Evolutionary conservation across 2,797 vertebrate genomes (phyloP), one percentile per base, ranked within the genome.

Genomic region (Petrocephalus schoutedeni): DNA sequence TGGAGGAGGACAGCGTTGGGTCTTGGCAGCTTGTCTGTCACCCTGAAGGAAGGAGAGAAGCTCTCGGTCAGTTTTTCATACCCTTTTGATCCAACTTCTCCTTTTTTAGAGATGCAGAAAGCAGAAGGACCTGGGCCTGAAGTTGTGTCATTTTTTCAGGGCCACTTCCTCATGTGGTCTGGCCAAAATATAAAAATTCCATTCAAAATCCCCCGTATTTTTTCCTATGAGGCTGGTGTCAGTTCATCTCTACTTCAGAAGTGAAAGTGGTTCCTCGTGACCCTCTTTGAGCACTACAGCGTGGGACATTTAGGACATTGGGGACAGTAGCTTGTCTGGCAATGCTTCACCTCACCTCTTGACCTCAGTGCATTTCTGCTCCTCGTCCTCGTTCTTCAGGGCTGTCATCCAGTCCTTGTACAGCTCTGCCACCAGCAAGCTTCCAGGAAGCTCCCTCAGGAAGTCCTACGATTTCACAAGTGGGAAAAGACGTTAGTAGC

Each of bases 401-500:
- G 97, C 96, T 0, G 67, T 85, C 92, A 97, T 97, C 98, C 98
- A 99, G 49, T 92, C 93, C 23, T 95, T 92, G 28, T 97, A 98
- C 88, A 96, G 95, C 19, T 97, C 95, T 0, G 94, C 93, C 0
- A 94, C 95, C 77, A 99, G 94, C 45, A 99, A 95, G 91, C 97
- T 97, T 87, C 93, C 95, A 0, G 98, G 98, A 91, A 99, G 97
- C 6, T 97, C 96, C 89, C 97, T 95, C 71, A 99, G 96, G 90
- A 99, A 99, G 90, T 96, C 96, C 98, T 99, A 92, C 58, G 89
- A 91, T 89, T 74, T n/a, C 57, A 88, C 41, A 87, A 21, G 88
- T 14, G 90, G 8, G 80, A 49, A 87, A 16, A 91, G 84, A 85
- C 49, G n/a, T 19, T 14, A 54, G 21, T 32, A 84, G 21, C 82